Evolutionary conservation across 2,888 invertebrate genomes (phyloP), one percentile per base, ranked within the genome.

Genomic region (Diaperis boleti): DNA sequence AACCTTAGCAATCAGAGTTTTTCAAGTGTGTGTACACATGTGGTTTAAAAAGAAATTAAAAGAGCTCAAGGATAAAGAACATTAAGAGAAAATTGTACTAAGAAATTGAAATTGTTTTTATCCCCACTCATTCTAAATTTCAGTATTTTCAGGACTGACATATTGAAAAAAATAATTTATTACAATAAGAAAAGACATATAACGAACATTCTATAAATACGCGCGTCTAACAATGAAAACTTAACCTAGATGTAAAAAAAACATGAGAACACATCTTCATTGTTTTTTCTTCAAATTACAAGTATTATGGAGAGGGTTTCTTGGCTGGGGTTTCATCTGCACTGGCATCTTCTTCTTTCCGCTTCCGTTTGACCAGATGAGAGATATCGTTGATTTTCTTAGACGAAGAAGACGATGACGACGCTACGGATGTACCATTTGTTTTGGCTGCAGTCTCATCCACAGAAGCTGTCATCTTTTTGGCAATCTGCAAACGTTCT

Each of bases 361-460:
- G 84, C 80, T 94, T 94, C 29, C 89, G 83, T 72, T 89, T 90
- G 66, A 95, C 91, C 60, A 95, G 85, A 81, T 95, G 94, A 0
- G 92, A 90, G 67, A 95, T 94, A 76, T 94, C 88, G 6, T 86
- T 88, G 0, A 87, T 89, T 17, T 89, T 88, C 74, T 88, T 89
- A 13, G 85, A 79, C 17, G 69, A 65, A 8, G 11, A 82, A 79
- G 11, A 82, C 15, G 69, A 65, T 10, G 11, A 82, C 79, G 11
- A 82, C 79, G 72, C 54, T 3, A 22, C 59, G 4, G 59, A n/a
- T 6, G 14, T 6, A 5, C 54, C 54, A 10, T 54, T 54, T 2
- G 22, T 47, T 42, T 26, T 47, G 18, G 41, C 45, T 5, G 65
- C 42, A 33, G 65, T 68, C 35, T 61, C 61, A 11, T 65, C 57